Evolutionary conservation across 2,888 invertebrate genomes (phyloP).

Genomic region (Scaptomyza flava): DNA sequence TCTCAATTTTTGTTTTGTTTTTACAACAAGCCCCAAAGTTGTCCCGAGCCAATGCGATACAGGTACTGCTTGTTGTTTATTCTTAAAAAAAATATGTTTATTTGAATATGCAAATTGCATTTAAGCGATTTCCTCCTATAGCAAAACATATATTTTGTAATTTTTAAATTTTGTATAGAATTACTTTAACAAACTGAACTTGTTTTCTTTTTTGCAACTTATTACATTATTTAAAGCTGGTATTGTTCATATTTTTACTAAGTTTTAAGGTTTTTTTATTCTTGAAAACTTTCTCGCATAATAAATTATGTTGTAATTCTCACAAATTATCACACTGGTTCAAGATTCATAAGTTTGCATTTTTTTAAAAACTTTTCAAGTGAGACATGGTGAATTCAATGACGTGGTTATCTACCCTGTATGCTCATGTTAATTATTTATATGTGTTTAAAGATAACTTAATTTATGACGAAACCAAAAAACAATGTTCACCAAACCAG

Average conservation of each 20-base stretch:
- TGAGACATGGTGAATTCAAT: not conserved
- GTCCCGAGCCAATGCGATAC: constrained; percentile 11
- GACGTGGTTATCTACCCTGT: not conserved
- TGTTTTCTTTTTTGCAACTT: constrained; percentile 40
- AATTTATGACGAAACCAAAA: not conserved
- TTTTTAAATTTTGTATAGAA: constrained; percentile 27
- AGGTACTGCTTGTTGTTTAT: constrained; percentile 20
- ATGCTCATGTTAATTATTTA: not conserved
- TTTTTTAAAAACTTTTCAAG: not conserved
- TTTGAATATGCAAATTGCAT: constrained; percentile 68
- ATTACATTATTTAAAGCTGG: constrained; percentile 40
- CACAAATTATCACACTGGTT: not conserved
- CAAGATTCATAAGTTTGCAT: not conserved
- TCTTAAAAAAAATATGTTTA: constrained; percentile 24
- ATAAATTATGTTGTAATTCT: constrained; percentile 18
- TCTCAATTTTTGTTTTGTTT: constrained; percentile 5
- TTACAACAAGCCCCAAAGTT: constrained; percentile 46
- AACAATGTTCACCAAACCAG: no score
- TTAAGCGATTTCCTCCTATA: constrained; percentile 31
- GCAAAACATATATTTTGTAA: constrained; percentile 44
- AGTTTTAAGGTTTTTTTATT: not conserved
- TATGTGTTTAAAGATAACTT: not conserved
- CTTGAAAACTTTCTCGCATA: constrained; percentile 21
- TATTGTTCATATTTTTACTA: constrained; percentile 31
- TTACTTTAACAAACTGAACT: constrained; percentile 13